Base-by-base conservation (phyloP, 2,113 vertebrate genomes). In the Chaetodon auriga region DNA sequence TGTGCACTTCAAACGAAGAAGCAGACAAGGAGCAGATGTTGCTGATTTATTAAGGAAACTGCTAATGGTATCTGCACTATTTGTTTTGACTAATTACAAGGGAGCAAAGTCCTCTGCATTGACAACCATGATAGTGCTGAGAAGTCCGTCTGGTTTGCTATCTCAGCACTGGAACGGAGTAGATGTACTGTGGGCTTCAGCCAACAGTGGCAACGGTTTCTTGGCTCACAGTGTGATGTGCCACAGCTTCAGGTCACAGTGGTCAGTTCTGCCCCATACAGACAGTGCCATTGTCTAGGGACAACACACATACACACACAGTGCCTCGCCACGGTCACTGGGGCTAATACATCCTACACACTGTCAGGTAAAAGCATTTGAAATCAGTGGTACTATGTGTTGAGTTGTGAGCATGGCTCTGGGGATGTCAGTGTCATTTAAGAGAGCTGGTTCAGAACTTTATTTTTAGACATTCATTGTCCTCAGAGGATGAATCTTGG, bases 71-170 rank as follows among this genome's bases (percentile, higher is more conserved):
- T 86, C 85, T 82, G 78, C 64, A 46, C 80, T 84, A 91, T 94
- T 91, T 90, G 78, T 85, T 87, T 90, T 78, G 83, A 65, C 68
- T 89, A 91, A 93, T 93, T 92, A 90, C 53, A 90, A 81, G 76
- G 78, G 82, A 87, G 81, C 77, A 82, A 82, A 85, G 82, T 88
- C 89, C 49, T 48, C 36, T 10, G 2, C 77, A 83, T 55, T 80
- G 84, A 84, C 76, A 76, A 43, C 38, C 45, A 43, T 49, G 75
- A 84, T 84, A 86, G 73, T 64, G 60, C 74, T 79, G 70, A 83
- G 80, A 82, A 77, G 58, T 84, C 58, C 82, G 66, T 80, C 71
- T 64, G 55, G 35, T 78, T 55, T 12, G 6, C 14, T 61, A 58
- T 78, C 78, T 79, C 84, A 57, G 53, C 5, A 1, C 63, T 16